phyloP scores from a whole-genome alignment of 2,797 vertebrate species.

The Rhodeus uyekii region DNA sequence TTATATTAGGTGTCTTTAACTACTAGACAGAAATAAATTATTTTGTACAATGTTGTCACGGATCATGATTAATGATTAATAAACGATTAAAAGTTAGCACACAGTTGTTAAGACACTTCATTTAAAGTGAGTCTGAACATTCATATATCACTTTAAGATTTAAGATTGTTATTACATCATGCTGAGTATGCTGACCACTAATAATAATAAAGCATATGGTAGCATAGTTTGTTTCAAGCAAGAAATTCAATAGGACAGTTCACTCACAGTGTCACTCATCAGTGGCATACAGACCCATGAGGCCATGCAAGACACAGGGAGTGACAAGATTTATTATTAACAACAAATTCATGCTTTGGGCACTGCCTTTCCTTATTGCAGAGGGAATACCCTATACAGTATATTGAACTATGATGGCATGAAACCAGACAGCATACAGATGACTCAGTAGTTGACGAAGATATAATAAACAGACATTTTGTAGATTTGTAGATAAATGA shows the following conservation, averaged over 20 bases:
- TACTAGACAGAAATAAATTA: neutral
- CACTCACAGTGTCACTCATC: conserved; percentile 40
- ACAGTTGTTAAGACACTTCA: neutral
- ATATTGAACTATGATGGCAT: neutral
- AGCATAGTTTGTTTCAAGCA: conserved; percentile 1
- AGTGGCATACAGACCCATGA: conserved; percentile 43
- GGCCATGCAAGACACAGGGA: conserved; percentile 47
- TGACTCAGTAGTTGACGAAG: conserved; percentile 23
- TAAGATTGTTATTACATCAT: neutral
- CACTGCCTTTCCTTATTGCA: conserved; percentile 29
- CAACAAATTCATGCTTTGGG: conserved; percentile 37
- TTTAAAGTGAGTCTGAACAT: neutral
- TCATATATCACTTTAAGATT: neutral
- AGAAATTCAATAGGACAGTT: conserved; percentile 33
- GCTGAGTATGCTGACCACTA: neutral
- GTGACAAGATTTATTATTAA: conserved; percentile 50
- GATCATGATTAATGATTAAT: no score
- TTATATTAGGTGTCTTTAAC: neutral
- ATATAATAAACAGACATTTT: conserved; percentile 38
- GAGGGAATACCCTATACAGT: conserved; percentile 20
- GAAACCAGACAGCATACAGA: conserved; percentile 43
- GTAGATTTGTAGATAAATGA: conserved; percentile 15
- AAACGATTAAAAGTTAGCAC: neutral
- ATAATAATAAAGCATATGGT: neutral
- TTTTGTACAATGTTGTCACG: no score